Evolutionary conservation across 2,888 invertebrate genomes (phyloP), one percentile per base, ranked within the genome.

Genomic region (Dexiosoma caninum): DNA sequence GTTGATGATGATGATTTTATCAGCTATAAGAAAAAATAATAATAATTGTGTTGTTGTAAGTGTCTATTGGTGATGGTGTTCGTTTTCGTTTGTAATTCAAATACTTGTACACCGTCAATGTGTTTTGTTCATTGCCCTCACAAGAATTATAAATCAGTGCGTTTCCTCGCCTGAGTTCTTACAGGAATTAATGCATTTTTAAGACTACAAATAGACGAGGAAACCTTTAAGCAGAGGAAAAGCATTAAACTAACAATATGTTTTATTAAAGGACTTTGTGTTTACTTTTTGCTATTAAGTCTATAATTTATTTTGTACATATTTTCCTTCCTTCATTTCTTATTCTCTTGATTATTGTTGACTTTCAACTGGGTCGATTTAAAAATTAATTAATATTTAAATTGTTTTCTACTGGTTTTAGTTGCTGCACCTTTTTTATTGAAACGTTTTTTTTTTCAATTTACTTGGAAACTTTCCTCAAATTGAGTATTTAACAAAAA

Each of bases 131-230:
- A 51, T 37, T 66, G 35, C 49, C 30, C 30, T 35, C 16, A 64
- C 30, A 27, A 23, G 23, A 72, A 64, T 44, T 72, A 44, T 72
- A 72, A 79, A 76, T 77, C 72, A 77, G 69, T 9, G 77, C 21
- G 64, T 70, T 76, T 59, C 60, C 66, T 66, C 70, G 59, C 71
- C 40, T 67, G 57, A 55, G 51, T 16, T 69, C 46, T 59, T 83
- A 80, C 83, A 66, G 71, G 83, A 84, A 84, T 83, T 84, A 84
- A 84, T 84, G 84, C 83, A 80, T 74, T 83, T 83, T 83, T 83
- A 83, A 83, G 84, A 81, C 83, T 69, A 80, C 71, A 76, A 81
- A 77, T 81, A 84, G 64, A 30, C 42, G 64, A 70, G 59, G 69
- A 82, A 76, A 67, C 9, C 16, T 74, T 64, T 74, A 44, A 21